These are phyloP conservation scores for Chydorus sphaericus DNA, from an alignment of 2,888 invertebrate genomes.

Conservation along the genomic window DNA sequence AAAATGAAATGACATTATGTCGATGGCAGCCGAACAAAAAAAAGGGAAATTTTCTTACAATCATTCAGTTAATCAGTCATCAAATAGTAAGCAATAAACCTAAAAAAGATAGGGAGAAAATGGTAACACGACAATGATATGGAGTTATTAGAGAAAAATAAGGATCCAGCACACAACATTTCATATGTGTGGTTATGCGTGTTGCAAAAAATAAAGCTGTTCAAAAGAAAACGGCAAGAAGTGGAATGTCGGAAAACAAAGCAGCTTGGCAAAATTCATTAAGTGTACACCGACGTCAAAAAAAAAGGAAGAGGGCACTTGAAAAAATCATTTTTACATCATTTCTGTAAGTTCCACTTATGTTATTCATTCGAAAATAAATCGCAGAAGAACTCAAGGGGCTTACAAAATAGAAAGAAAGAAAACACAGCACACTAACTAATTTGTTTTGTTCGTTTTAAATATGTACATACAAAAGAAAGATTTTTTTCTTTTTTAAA, in stretches of 20 bases:
- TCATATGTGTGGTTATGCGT: neutral
- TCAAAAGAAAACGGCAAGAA: constrained; percentile 2
- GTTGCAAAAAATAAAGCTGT: neutral
- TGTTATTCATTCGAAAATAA: too few species aligned
- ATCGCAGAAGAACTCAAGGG: too few species aligned
- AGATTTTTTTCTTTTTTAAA: too few species aligned
- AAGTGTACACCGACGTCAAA: neutral
- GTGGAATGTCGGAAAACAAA: constrained; percentile 6
- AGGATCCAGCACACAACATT: neutral
- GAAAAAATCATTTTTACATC: constrained; percentile 1
- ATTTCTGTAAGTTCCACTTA: too few species aligned
- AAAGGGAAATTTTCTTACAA: too few species aligned
- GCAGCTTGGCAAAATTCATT: constrained; percentile 7
- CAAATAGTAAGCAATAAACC: too few species aligned
- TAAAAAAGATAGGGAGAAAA: neutral
- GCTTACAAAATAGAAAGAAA: too few species aligned
- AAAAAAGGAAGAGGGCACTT: constrained; percentile 1
- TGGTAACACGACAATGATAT: neutral
- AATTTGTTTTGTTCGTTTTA: too few species aligned
- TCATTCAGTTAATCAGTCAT: too few species aligned
- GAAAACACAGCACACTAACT: too few species aligned
- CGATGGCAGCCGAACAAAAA: too few species aligned
- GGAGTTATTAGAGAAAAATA: neutral
- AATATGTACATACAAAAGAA: too few species aligned
- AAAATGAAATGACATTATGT: neutral